Evolutionary conservation across 1,140 invertebrate genomes (phyloP).

Genomic region (Acromyrmex heyeri): DNA sequence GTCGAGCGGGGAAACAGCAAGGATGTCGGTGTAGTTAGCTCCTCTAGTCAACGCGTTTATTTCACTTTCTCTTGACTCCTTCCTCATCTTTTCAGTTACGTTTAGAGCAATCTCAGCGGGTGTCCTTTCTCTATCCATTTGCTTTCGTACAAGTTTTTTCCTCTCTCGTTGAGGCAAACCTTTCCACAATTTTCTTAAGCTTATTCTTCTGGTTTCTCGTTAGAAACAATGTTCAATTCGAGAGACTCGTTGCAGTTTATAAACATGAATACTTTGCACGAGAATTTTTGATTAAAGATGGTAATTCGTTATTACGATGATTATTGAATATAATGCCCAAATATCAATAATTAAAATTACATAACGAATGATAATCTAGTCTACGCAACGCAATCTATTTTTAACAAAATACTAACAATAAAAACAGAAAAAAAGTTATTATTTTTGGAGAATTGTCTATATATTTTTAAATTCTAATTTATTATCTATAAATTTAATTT

Average conservation of each 20-base stretch:
- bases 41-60: slow-evolving; percentile 42
- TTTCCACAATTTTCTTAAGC: slow-evolving; percentile 53
- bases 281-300: slow-evolving; percentile 3
- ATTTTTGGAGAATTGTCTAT: background rate
- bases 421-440: background rate
- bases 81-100: slow-evolving; percentile 39
- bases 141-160: slow-evolving; percentile 43
- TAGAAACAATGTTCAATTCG: slow-evolving; percentile 31
- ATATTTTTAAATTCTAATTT: slow-evolving; percentile 6
- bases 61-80: slow-evolving; percentile 49
- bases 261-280: background rate
- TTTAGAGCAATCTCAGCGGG: slow-evolving; percentile 19
- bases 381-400: background rate
- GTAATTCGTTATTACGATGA: background rate
- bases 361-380: background rate
- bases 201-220: background rate
- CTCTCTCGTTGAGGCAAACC: background rate
- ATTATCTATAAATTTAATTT: background rate
- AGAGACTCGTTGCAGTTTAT: background rate
- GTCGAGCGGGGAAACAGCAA: slow-evolving; percentile 54
- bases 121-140: background rate
- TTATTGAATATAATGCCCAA: background rate
- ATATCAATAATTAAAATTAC: background rate
- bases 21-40: slow-evolving; percentile 55
- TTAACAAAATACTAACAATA: background rate